Evolutionary conservation across 35 echinoderm and acorn worm genomes (phyloP), one percentile per base, ranked within the genome.

Genomic region (Amphiura filiformis): DNA sequence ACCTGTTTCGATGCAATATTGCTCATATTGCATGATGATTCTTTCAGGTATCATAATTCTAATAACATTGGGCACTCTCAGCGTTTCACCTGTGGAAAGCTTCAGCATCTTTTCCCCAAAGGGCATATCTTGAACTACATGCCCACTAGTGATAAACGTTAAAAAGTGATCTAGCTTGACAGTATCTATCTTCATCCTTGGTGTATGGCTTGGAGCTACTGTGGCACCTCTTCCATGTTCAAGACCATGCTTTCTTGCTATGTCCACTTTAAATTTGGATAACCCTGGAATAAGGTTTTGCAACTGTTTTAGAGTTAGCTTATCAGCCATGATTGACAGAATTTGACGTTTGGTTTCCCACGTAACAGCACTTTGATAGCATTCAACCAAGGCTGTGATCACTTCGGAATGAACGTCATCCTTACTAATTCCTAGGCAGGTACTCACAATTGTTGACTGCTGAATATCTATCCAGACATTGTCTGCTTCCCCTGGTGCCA

Each of bases 401-500:
- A 47, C 44, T 32, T 56, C 39, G 33, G 77, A 36, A 28, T 79
- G 34, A 79, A 79, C 77, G 18, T 52, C 41, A 83, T 83, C 39
- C 17, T 52, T 80, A 35, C 7, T 0, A 32, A 38, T 32, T 22
- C 31, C 36, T 32, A 32, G 28, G 3, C 2, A 32, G 35, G 33
- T 32, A 23, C 31, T 42, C 26, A 42, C 17, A 39, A 83, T 42
- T 22, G 5, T 5, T 42, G 37, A 20, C 36, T 83, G 1, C 23
- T 39, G 17, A 38, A 83, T 35, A 83, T 20, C 42, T 22, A 32
- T 52, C 33, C 78, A 80, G 3, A 37, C 5, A 13, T 17, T 32
- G 20, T 80, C 78, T 0, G 36, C 78, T 35, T 83, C 81, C 38
- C 42, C 37, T 83, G 81, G 39, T 39, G 81, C 81, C 2, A 83